Conservation (phyloP, 2,888 invertebrate species). For the Eubasilissa splendida region DNA sequence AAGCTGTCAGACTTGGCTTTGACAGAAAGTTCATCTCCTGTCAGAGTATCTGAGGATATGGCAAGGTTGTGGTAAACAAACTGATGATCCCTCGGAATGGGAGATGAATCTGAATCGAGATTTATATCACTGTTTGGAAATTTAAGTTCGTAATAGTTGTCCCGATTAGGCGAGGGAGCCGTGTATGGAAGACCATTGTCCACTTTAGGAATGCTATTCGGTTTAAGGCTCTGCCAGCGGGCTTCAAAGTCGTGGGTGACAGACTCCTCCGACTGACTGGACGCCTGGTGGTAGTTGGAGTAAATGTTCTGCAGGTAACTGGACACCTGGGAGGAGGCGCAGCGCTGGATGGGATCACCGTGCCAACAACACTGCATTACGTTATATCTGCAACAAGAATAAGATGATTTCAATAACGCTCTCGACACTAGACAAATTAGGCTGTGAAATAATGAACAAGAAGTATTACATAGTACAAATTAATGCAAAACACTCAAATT, state of each 20-base stretch:
- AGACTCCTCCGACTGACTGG: constrained; percentile 58
- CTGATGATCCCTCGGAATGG: constrained; percentile 65
- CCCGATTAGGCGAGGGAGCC: constrained; percentile 65
- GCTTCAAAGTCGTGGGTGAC: constrained; percentile 77
- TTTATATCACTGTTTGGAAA: constrained; percentile 61
- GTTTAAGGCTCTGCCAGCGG: constrained; percentile 81
- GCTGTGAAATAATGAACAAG: no score
- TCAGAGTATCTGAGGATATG: constrained; percentile 52
- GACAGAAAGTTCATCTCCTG: constrained; percentile 64
- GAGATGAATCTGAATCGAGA: constrained; percentile 65
- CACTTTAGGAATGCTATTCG: constrained; percentile 75
- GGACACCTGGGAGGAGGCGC: constrained; percentile 66
- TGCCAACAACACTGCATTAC: constrained; percentile 84
- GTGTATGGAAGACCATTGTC: constrained; percentile 69
- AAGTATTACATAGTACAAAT: no score
- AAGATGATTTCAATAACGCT: no score
- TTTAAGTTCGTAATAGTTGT: constrained; percentile 62
- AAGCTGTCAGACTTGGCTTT: constrained; percentile 73
- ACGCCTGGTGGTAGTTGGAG: constrained; percentile 63
- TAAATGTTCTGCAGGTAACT: constrained; percentile 69
- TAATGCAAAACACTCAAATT: no score
- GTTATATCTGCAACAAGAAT: constrained; percentile 72
- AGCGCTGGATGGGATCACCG: constrained; percentile 62
- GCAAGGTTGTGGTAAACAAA: constrained; percentile 37
- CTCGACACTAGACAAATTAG: no score